Conservation (phyloP, 2,113 vertebrate species). For the Chloropsis hardwickii region DNA sequence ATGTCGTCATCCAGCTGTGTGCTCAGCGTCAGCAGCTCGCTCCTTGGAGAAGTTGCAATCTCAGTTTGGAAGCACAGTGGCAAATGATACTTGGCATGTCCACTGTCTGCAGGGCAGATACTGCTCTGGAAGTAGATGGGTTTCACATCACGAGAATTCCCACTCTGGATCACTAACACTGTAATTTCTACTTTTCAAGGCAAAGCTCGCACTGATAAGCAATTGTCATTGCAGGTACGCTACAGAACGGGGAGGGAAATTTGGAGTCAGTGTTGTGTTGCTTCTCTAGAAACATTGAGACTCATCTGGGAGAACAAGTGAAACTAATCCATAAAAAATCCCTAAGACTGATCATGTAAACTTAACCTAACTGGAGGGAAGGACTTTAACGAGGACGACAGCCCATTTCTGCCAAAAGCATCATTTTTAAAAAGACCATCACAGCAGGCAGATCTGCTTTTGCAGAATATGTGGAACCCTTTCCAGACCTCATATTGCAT, state of each 20-base stretch:
- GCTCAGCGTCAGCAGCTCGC: not conserved
- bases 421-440: not conserved
- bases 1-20: not conserved
- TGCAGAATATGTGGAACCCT: not conserved
- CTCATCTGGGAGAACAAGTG: not conserved
- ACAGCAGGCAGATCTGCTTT: not conserved
- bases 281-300: not conserved
- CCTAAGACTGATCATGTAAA: rapidly evolving
- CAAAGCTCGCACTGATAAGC: not conserved
- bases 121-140: not conserved
- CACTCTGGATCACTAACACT: not conserved
- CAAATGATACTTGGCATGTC: not conserved
- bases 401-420: not conserved
- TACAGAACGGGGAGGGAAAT: not conserved
- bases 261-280: not conserved
- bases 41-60: not conserved
- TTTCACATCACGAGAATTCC: not conserved
- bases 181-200: not conserved
- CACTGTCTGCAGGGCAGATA: not conserved
- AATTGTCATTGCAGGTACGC: not conserved
- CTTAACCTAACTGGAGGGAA: not conserved
- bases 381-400: not conserved
- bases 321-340: not conserved
- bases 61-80: not conserved
- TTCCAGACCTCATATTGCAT: not conserved